These are phyloP conservation scores for Lipophrys pholis DNA, from an alignment of 2,113 vertebrate genomes.

Conservation along the genomic window DNA sequence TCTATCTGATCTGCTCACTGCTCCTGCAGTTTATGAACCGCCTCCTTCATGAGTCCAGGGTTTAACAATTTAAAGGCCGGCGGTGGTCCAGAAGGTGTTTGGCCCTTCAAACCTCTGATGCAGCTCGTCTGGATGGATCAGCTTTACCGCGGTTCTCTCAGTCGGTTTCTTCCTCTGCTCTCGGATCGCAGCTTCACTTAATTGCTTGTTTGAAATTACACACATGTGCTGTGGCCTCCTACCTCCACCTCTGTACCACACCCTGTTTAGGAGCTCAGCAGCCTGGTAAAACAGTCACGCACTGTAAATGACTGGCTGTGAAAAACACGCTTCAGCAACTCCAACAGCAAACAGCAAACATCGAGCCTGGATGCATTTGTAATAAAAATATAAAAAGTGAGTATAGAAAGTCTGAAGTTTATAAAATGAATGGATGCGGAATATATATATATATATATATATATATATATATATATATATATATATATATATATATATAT, in stretches of 20 bases:
- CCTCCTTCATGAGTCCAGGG: slow-evolving; percentile 3
- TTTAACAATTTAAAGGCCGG: slow-evolving; percentile 18
- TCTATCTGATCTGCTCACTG: background rate
- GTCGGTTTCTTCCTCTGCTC: background rate
- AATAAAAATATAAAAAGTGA: too few species aligned
- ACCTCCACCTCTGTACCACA: background rate
- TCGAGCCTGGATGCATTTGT: too few species aligned
- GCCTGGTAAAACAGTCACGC: slow-evolving; percentile 19
- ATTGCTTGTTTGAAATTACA: too few species aligned
- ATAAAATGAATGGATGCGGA: too few species aligned
- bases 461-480: too few species aligned
- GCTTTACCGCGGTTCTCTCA: background rate
- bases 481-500: too few species aligned
- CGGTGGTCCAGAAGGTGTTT: slow-evolving; percentile 38
- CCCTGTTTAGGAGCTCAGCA: background rate
- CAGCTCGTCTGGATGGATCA: background rate
- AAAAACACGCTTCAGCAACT: background rate
- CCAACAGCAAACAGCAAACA: too few species aligned
- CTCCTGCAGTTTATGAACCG: slow-evolving; percentile 18
- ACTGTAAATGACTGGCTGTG: slow-evolving; percentile 12
- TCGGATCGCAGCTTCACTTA: background rate
- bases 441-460: too few species aligned
- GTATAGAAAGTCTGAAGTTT: too few species aligned
- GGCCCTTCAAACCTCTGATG: slow-evolving; percentile 4
- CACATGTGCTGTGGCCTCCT: too few species aligned